Conservation (phyloP, 2,888 invertebrate species). For the Allygus modestus region DNA sequence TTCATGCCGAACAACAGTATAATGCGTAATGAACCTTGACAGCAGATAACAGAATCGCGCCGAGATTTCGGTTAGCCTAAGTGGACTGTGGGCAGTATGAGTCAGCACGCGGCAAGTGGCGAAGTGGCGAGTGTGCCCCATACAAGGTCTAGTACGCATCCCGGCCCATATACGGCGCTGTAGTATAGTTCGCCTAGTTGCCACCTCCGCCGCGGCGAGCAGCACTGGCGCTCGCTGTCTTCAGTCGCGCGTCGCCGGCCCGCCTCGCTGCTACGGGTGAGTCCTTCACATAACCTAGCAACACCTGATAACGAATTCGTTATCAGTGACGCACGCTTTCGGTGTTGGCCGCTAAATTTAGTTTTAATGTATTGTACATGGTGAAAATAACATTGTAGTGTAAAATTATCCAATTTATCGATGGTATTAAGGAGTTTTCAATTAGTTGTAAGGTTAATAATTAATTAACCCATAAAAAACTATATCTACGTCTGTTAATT, state of each 20-base stretch:
- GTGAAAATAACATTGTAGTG: slow-evolving; percentile 1
- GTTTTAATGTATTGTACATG: background rate
- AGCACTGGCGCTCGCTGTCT: slow-evolving; percentile 33
- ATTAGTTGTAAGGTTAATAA: no score
- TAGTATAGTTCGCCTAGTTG: slow-evolving; percentile 42
- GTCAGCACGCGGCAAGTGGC: slow-evolving; percentile 3
- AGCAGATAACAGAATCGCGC: background rate
- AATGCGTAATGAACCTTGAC: background rate
- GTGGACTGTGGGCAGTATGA: slow-evolving; percentile 28
- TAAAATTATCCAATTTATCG: background rate
- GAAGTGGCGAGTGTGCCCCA: background rate
- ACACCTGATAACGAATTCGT: slow-evolving; percentile 37
- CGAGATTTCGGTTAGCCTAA: background rate
- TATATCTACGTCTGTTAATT: no score
- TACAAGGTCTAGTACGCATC: slow-evolving; percentile 43
- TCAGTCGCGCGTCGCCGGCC: slow-evolving; percentile 31
- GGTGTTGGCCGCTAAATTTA: background rate
- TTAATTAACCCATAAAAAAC: no score
- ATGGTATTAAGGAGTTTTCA: no score
- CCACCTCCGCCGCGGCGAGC: slow-evolving; percentile 49
- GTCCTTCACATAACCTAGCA: slow-evolving; percentile 16
- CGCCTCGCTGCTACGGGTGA: slow-evolving; percentile 10
- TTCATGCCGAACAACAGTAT: no score
- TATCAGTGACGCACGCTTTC: background rate
- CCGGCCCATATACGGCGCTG: slow-evolving; percentile 39